Evolutionary conservation across 2,113 vertebrate genomes (phyloP), one percentile per base, ranked within the genome.

Genomic region (Alexandromys fortis): DNA sequence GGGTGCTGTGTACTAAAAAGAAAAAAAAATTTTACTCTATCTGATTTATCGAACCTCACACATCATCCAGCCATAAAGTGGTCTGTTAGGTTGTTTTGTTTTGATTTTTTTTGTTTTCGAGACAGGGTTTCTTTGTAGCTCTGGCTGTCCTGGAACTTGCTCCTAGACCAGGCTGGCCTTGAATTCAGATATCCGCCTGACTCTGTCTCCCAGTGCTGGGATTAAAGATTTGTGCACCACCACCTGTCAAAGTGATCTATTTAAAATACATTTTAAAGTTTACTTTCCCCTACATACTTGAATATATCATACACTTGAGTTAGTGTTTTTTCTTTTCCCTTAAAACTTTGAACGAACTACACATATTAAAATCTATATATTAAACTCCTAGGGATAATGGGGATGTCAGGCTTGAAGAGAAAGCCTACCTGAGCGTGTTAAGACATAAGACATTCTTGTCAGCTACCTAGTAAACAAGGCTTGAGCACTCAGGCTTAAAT

Each of bases 231-330:
- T 70, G 33, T 8, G 16, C 68, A n/a, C 33, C 28, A 70, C 68
- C 68, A 19, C 33, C 33, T 5, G 33, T 35, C 68, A 70, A 45
- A 83, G 47, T 93, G 35, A 42, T 82, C n/a, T 83, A 42, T 55
- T 83, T 73, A 83, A 73, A 89, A 42, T 95, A 65, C 2, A 72
- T 95, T 92, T 91, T 38, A 79, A 65, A 96, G 35, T 83, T 96
- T 89, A 78, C 28, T 86, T 96, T 97, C 12, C 19, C 30, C 17
- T 76, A 45, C 87, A 76, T 78, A 70, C 55, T 93, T 95, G 4
- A 83, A 7, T 9, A 72, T 89, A 30, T 86, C 72, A 79, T 70
- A 94, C n/a, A 75, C 28, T 88, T 76, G 47, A 35, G 5, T 94
- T 70, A 63, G 16, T 86, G 5, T 83, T 86, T 87, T 47, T 81